phyloP scores from a whole-genome alignment of 2,113 vertebrate species.

The Brevimyrus niger region DNA sequence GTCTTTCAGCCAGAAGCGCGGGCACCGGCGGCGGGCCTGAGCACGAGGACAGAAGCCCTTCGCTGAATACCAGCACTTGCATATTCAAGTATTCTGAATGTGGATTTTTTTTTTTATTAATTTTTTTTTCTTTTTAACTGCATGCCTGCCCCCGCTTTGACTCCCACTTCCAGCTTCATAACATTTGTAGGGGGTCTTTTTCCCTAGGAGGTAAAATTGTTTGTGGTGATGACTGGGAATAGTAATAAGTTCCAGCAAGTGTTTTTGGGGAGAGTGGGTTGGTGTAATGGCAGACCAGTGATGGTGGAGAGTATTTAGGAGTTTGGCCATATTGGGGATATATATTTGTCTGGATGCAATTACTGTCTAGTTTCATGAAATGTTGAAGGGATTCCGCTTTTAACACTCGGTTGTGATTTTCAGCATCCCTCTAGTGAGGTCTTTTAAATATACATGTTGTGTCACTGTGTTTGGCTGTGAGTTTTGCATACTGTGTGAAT shows the following conservation, averaged over 20 bases:
- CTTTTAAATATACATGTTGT: neutral
- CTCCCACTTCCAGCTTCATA: neutral
- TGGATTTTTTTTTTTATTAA: neutral
- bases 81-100: constrained; percentile 24
- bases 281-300: neutral
- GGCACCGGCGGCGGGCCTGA: neutral
- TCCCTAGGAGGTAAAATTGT: neutral
- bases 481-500: neutral
- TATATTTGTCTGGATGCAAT: constrained; percentile 26
- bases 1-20: constrained; percentile 47
- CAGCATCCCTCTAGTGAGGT: neutral
- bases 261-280: neutral
- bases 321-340: constrained; percentile 43
- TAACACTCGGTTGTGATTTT: neutral
- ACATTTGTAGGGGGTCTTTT: neutral
- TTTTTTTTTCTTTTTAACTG: neutral
- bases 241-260: neutral
- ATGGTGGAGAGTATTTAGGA: neutral
- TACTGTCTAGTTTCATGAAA: neutral
- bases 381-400: neutral
- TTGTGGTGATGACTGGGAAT: neutral
- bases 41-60: constrained; percentile 20
- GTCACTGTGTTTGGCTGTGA: neutral
- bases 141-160: neutral
- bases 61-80: constrained; percentile 25